Evolutionary conservation across 2,888 invertebrate species (phyloP).

Genomic region (Hirtodrosophila histrioides): DNA sequence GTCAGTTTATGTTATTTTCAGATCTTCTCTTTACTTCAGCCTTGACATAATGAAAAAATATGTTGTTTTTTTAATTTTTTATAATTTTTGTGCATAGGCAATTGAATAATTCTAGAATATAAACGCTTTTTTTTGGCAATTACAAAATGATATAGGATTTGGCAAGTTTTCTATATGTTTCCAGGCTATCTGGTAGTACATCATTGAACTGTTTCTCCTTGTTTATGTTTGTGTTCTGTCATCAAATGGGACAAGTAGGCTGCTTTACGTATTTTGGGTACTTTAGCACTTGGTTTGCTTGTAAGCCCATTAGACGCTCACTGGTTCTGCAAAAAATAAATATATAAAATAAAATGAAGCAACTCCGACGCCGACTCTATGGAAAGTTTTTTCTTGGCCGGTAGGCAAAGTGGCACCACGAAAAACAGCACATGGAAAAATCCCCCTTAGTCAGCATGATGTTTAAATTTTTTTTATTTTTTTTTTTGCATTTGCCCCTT

Average conservation of each 20-base stretch:
- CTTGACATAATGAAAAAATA: too few species aligned
- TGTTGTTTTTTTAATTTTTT: too few species aligned
- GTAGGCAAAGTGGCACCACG: constrained; percentile 52
- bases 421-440: constrained; percentile 41
- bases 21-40: too few species aligned
- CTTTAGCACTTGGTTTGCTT: constrained; percentile 37
- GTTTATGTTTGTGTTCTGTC: constrained; percentile 10
- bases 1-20: too few species aligned
- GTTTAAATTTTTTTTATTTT: constrained; percentile 45
- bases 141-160: too few species aligned
- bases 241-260: constrained; percentile 28
- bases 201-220: not conserved
- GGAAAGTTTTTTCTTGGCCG: constrained; percentile 39
- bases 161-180: too few species aligned
- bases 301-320: constrained; percentile 62
- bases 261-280: constrained; percentile 26
- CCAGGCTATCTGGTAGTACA: constrained; percentile 12
- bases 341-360: constrained; percentile 21
- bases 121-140: too few species aligned
- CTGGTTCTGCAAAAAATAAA: constrained; percentile 18
- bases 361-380: constrained; percentile 14
- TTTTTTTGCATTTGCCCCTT: constrained; percentile 23
- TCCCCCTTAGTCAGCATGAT: constrained; percentile 70
- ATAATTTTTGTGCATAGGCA: too few species aligned
- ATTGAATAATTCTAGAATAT: too few species aligned